phyloP scores from a whole-genome alignment of 1,140 invertebrate genomes.

The Diuraphis noxia region DNA sequence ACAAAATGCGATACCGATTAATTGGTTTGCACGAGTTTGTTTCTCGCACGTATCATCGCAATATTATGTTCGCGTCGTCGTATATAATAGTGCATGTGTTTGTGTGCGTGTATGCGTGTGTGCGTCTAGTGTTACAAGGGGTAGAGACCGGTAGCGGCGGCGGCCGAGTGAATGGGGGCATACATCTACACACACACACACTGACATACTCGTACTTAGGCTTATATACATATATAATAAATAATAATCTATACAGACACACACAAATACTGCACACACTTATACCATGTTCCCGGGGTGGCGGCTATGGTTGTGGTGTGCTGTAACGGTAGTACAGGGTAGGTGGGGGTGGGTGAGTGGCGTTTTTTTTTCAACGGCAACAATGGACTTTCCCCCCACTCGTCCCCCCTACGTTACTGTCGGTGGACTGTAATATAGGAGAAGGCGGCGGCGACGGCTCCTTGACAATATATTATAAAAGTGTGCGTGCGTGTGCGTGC shows the following conservation, averaged over 20 bases:
- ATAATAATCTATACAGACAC: not conserved
- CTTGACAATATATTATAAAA: conserved; percentile 40
- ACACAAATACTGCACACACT: not conserved
- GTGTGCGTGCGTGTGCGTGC: not conserved
- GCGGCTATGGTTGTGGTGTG: not conserved
- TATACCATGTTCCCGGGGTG: not conserved
- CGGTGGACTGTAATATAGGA: conserved; percentile 7
- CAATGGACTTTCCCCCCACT: conserved; percentile 18
- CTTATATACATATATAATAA: not conserved
- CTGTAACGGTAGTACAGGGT: not conserved
- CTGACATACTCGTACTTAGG: not conserved
- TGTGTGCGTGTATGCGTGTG: not conserved
- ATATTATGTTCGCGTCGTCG: not conserved
- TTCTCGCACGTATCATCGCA: not conserved
- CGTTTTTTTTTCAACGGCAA: conserved; percentile 37
- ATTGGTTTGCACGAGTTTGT: not conserved
- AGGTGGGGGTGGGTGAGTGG: not conserved
- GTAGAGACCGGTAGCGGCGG: conserved; percentile 49
- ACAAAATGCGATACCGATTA: not conserved
- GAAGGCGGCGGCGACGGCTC: conserved; percentile 20
- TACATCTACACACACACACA: not conserved
- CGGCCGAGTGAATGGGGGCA: conserved; percentile 32
- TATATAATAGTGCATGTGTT: not conserved
- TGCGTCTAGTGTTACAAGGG: conserved; percentile 52
- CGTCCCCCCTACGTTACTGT: not conserved